A percentile compares a stretch with the other conserved stretches of the same genome.
Conservation (phyloP, 2,113 vertebrate genomes). For the Phalacrocorax pelagicus region DNA sequence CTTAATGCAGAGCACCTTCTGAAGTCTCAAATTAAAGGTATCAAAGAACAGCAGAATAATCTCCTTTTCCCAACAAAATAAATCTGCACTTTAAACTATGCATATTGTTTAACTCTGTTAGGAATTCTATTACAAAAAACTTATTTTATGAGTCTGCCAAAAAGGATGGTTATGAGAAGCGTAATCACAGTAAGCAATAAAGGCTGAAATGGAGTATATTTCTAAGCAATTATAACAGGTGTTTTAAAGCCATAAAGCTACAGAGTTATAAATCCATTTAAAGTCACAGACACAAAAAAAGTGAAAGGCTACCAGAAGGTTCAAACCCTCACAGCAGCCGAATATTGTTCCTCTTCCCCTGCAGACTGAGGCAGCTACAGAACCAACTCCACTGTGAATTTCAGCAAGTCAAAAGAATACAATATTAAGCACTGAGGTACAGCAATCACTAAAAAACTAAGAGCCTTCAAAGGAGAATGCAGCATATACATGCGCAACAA, state of each 20-base stretch:
- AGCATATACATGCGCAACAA: not conserved
- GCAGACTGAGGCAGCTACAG: not conserved
- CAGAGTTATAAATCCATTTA: conserved; percentile 33
- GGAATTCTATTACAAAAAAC: conserved; percentile 29
- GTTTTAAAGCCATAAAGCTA: conserved; percentile 46
- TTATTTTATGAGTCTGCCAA: conserved; percentile 41
- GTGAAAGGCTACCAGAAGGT: not conserved
- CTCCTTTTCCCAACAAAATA: not conserved
- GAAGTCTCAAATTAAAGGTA: not conserved
- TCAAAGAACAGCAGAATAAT: not conserved
- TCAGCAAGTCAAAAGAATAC: not conserved
- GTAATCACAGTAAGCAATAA: conserved; percentile 37
- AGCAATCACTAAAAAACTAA: not conserved
- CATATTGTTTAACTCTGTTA: not conserved
- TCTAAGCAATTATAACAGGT: conserved; percentile 48
- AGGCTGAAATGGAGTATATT: conserved; percentile 38
- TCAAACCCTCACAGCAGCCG: not conserved
- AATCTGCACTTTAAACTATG: conserved; percentile 11
- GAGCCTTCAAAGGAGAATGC: not conserved
- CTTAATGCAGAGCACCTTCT: not conserved
- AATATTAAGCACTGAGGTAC: not conserved
- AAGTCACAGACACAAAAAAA: not conserved
- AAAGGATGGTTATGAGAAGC: conserved; percentile 50
- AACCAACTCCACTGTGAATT: not conserved
- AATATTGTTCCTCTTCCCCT: not conserved